Evolutionary conservation across 2,797 vertebrate species (phyloP), one percentile per base, ranked within the genome.

Genomic region (Fundulus diaphanus): DNA sequence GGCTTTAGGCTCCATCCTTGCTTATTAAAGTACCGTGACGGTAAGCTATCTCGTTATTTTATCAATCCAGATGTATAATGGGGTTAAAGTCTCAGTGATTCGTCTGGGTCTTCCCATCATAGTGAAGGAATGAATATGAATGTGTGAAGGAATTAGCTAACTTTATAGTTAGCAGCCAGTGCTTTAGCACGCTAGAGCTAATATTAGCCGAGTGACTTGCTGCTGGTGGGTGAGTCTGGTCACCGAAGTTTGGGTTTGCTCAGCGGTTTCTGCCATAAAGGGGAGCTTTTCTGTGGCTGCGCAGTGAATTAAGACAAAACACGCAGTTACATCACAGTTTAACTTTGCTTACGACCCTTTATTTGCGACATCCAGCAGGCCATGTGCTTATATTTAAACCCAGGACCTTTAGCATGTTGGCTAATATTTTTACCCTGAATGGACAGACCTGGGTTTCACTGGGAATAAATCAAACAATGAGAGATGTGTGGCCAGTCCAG

Each of bases 141-240:
- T 20, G 29, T 11, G 0, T 73, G 56, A 59, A 76, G 6, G 11
- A 7, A 56, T 70, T 4, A 15, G 78, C 79, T 73, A 81, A 87
- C 84, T 92, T 87, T 89, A 40, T 73, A 61, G 63, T 88, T 89
- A 89, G 85, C 84, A 29, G 42, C 68, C 59, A 57, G 68, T 68
- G 73, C 44, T 71, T 84, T 90, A 91, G 92, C 92, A 82, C 13
- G 88, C 90, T 92, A 86, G 51, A 20, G 89, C 87, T 90, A 92
- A 81, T 74, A 48, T 70, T 87, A 91, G 89, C 88, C 51, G 29
- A 46, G 51, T 79, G 71, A 66, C 42, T 76, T 51, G 61, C 56
- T 22, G 84, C 80, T 85, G 27, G 72, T 76, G 81, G 75, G 85
- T 78, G 70, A 66, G 87, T 85, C 84, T 90, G 84, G 78, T 80